Evolutionary conservation across 2,797 vertebrate species (phyloP), one percentile per base, ranked within the genome.

Genomic region (Rhincodon typus): DNA sequence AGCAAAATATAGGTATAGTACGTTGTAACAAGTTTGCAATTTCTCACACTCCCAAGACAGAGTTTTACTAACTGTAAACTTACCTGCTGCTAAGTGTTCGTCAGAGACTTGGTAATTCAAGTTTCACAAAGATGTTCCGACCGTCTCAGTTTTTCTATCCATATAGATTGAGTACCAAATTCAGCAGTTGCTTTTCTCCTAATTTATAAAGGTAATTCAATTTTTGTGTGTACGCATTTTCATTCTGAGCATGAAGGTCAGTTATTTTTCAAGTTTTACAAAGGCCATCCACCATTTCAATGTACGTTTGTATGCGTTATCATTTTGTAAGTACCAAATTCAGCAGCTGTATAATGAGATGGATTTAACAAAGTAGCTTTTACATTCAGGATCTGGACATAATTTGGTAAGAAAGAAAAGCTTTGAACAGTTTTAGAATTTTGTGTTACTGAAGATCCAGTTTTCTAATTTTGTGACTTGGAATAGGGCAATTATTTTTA

Each of bases 321-420:
- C 97, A 98, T 97, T 98, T 98, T 98, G n/a, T 19, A 99, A 98
- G 98, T 98, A 99, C 98, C 98, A 99, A 99, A 99, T 98, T 98
- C 97, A 98, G 98, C 98, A 98, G 98, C 98, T 97, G 97, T 30
- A 53, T 50, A 74, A 77, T 74, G n/a, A 38, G 38, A 53, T 95
- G 70, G 94, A 57, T 53, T 77, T 95, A 72, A 53, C 46, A 72
- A 94, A 74, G 34, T 30, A 95, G 69, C 57, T 77, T 95, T 53
- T 95, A 27, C 77, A 96, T 98, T 98, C 98, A 99, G 98, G 98
- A 98, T 99, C 97, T 98, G 98, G 97, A 97, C 97, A 98, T 97
- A 97, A 97, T 98, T 98, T 98, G 97, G 97, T 97, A 97, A 97
- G 98, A 97, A 97, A 98, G 97, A 97, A 74, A 42, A 94, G 53